Evolutionary conservation across 2,113 vertebrate genomes (phyloP), one percentile per base, ranked within the genome.

Genomic region (Channa maculata): DNA sequence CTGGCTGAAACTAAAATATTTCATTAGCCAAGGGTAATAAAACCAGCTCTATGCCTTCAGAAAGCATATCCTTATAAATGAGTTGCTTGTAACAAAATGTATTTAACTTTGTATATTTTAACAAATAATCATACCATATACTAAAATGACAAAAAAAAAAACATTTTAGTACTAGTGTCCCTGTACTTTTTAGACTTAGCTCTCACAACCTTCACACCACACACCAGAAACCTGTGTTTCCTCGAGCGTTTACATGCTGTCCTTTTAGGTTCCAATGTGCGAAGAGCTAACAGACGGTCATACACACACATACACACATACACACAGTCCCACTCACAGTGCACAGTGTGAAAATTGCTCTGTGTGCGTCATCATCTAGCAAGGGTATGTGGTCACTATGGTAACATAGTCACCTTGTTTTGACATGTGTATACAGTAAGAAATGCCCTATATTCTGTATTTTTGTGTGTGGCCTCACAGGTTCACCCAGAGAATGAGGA

Each of bases 401-500:
- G 83, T 49, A 77, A 84, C 81, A 0, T 6, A 48, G 14, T 52
- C 54, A 3, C 68, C 49, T 5, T 41, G 38, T 45, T 46, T 70
- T 38, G 55, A 49, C 52, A 14, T 36, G n/a, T 82, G 37, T 73
- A 6, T 75, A 57, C 3, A 71, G 66, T 51, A 12, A 69, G 48
- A 43, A 59, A 43, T 45, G 66, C 54, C 38, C 4, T 44, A 5
- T 14, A 11, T 60, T 24, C 24, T 24, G 24, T 24, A 24, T 24
- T 49, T 57, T 54, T 65, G n/a, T 50, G 12, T 80, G 8, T 74
- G 38, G 64, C 4, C 15, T 1, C 12, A 13, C 79, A 99, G 98
- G 97, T 98, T 87, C 98, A 99, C 80, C 97, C 97, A 6, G 98
- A 99, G 71, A 99, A 99, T 51, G 98, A 98, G 83, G 97, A 96